Conservation (phyloP, 2,113 vertebrate genomes). For the Lasiurus borealis region DNA sequence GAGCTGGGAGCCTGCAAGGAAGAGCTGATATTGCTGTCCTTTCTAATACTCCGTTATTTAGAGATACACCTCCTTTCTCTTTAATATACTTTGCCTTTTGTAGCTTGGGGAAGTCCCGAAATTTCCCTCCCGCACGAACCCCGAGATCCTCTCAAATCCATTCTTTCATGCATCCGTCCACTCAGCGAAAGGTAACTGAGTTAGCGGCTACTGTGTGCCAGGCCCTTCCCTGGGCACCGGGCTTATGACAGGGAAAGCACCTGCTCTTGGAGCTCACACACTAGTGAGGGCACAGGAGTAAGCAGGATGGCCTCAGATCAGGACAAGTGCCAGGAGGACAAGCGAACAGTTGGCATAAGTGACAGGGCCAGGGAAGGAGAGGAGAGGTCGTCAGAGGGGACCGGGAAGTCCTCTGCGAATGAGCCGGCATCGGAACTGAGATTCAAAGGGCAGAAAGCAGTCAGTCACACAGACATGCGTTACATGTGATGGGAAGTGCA, state of each 20-base stretch:
- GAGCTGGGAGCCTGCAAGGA: neutral
- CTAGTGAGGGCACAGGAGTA: neutral
- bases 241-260: neutral
- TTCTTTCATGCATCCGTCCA: neutral
- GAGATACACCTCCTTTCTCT: neutral
- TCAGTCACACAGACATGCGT: neutral
- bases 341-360: neutral
- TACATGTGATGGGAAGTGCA: neutral
- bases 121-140: neutral
- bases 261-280: neutral
- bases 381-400: neutral
- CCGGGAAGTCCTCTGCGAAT: neutral
- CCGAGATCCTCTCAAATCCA: neutral
- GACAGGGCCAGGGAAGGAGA: neutral
- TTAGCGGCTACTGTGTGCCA: neutral
- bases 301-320: neutral
- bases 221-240: neutral
- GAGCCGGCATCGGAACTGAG: neutral
- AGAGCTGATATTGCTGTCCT: neutral
- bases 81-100: neutral
- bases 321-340: neutral
- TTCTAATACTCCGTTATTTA: neutral
- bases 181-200: neutral
- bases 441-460: neutral
- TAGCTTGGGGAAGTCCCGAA: neutral